phyloP scores from a whole-genome alignment of 1,140 invertebrate genomes.

The Drosophila oshimai region DNA sequence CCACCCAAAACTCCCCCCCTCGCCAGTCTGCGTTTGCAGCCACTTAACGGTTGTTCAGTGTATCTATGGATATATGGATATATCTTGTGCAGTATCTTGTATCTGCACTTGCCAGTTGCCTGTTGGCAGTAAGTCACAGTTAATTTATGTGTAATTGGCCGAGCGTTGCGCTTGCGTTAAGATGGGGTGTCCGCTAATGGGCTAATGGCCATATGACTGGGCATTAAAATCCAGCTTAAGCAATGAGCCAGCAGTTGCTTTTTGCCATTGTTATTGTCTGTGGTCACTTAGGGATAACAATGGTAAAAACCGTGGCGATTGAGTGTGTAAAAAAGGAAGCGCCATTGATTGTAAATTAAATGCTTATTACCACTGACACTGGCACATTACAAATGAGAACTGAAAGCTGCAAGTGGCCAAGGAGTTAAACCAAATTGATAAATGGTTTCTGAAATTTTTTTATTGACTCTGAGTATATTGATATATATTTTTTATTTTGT shows the following conservation, averaged over 20 bases:
- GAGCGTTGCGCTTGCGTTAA: slow-evolving; percentile 71
- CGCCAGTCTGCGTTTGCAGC: slow-evolving; percentile 32
- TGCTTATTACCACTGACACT: slow-evolving; percentile 8
- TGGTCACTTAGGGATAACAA: slow-evolving; percentile 21
- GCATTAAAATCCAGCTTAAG: slow-evolving; percentile 52
- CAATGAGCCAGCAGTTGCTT: slow-evolving; percentile 35
- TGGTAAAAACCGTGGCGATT: background rate
- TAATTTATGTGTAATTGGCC: slow-evolving; percentile 78
- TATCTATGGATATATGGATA: background rate
- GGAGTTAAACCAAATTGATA: slow-evolving; percentile 3
- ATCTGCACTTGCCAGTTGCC: slow-evolving; percentile 31
- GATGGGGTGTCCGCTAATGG: slow-evolving; percentile 49
- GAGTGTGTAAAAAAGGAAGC: slow-evolving; percentile 20
- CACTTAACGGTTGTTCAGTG: slow-evolving; percentile 72
- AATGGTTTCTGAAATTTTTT: background rate
- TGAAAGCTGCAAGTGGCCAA: background rate
- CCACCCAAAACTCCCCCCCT: background rate
- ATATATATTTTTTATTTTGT: too few relatives aligned
- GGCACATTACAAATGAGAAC: background rate
- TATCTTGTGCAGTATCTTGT: slow-evolving; percentile 13
- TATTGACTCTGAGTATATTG: too few relatives aligned
- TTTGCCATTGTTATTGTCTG: slow-evolving; percentile 28
- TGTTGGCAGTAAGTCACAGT: slow-evolving; percentile 55
- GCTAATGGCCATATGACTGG: slow-evolving; percentile 47
- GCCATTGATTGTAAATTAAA: slow-evolving; percentile 41